These are phyloP conservation scores for Micromesistius poutassou DNA, from an alignment of 2,797 vertebrate species.

Conservation along the genomic window DNA sequence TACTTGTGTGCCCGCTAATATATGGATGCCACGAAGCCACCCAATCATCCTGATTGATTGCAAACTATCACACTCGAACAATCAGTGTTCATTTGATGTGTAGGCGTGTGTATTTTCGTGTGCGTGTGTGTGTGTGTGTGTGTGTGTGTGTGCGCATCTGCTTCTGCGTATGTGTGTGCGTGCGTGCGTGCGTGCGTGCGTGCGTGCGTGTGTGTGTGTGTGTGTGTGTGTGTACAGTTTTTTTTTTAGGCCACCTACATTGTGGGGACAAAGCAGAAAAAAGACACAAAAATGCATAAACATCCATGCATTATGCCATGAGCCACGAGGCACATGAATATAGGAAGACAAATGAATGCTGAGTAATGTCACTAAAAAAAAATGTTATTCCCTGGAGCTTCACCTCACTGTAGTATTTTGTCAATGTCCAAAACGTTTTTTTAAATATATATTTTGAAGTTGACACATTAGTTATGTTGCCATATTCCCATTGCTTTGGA, in stretches of 20 bases:
- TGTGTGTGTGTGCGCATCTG: background rate
- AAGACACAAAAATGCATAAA: background rate
- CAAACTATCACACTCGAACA: slow-evolving; percentile 2
- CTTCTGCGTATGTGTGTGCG: background rate
- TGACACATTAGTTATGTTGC: too few relatives aligned
- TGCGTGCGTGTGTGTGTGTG: background rate
- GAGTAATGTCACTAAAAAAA: background rate
- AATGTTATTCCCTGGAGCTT: background rate
- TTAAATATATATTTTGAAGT: background rate
- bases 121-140: background rate
- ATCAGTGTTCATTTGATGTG: background rate
- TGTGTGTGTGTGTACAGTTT: background rate
- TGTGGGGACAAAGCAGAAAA: background rate
- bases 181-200: background rate
- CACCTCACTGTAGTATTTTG: background rate
- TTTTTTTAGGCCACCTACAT: background rate
- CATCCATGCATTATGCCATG: background rate
- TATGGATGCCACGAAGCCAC: background rate
- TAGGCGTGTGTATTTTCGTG: background rate
- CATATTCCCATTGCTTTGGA: background rate
- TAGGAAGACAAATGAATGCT: background rate
- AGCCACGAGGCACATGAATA: background rate
- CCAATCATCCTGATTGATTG: slow-evolving; percentile 3
- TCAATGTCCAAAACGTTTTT: background rate
- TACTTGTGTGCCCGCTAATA: background rate